These are phyloP conservation scores for Microvelia longipes DNA, from an alignment of 1,140 invertebrate species.

Conservation along the genomic window DNA sequence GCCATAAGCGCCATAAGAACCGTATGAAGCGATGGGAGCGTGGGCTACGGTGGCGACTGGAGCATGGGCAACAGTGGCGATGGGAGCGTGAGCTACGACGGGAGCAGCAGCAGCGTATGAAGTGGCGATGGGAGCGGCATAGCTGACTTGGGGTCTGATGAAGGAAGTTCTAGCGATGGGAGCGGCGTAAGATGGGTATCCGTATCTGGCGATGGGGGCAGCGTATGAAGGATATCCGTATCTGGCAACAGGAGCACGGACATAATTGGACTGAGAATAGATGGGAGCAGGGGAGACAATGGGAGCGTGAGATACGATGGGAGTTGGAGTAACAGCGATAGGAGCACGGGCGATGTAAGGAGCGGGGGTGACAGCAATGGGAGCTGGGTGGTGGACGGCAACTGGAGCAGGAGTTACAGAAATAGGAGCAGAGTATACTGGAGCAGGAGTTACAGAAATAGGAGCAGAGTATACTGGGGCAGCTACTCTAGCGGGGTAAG, in stretches of 20 bases:
- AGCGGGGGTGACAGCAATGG: constrained; percentile 7
- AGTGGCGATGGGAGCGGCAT: constrained; percentile 7
- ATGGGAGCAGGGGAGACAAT: neutral
- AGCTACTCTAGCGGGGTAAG: neutral
- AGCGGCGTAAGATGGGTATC: neutral
- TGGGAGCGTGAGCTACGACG: neutral
- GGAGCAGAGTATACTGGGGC: neutral
- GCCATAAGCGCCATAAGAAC: no score
- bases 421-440: neutral
- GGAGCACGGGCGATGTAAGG: neutral
- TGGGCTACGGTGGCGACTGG: constrained; percentile 6
- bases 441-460: neutral
- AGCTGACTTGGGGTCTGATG: neutral
- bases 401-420: neutral
- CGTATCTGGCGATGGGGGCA: neutral
- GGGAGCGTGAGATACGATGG: neutral
- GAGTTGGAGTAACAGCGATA: neutral
- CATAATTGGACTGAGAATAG: neutral
- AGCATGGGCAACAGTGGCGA: constrained; percentile 1
- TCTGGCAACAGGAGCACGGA: neutral
- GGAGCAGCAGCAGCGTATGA: constrained; percentile 1
- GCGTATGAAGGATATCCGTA: neutral
- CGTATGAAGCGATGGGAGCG: constrained; percentile 2
- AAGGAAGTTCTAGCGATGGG: neutral
- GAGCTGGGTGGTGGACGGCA: neutral